These are phyloP conservation scores for Scaptomyza parva DNA, from an alignment of 2,888 invertebrate genomes.

Conservation along the genomic window DNA sequence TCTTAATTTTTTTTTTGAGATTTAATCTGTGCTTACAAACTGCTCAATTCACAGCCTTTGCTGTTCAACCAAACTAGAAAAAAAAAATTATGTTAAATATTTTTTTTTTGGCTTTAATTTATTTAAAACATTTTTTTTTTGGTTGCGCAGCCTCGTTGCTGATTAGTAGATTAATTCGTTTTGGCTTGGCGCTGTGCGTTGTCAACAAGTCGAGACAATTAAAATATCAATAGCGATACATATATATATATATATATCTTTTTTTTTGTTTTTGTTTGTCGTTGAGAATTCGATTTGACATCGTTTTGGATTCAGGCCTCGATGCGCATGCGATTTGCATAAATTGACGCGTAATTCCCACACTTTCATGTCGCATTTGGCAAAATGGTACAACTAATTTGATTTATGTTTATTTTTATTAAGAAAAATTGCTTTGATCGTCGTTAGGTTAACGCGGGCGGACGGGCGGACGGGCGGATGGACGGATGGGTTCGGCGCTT, in stretches of 20 bases:
- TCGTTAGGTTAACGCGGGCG: constrained; percentile 6
- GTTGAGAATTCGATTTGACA: constrained; percentile 55
- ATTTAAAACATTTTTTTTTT: constrained; percentile 8
- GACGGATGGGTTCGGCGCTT: too few relatives aligned
- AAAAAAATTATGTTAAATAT: not conserved
- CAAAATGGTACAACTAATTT: constrained; percentile 70
- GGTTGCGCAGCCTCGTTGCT: constrained; percentile 66
- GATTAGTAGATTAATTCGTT: constrained; percentile 72
- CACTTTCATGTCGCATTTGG: constrained; percentile 74
- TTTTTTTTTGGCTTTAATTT: constrained; percentile 1
- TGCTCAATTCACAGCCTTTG: constrained; percentile 43
- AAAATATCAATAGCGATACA: constrained; percentile 66
- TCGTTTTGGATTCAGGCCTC: constrained; percentile 47
- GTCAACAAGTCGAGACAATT: constrained; percentile 74
- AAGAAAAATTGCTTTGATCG: constrained; percentile 55
- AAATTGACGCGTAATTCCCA: constrained; percentile 75
- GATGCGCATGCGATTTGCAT: constrained; percentile 63
- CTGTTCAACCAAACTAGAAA: constrained; percentile 17
- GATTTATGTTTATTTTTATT: constrained; percentile 70
- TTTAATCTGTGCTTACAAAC: constrained; percentile 41
- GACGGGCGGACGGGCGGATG: not conserved
- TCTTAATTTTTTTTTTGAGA: constrained; percentile 16
- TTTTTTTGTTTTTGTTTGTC: constrained; percentile 1
- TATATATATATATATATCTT: not conserved
- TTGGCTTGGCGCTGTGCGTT: constrained; percentile 47